phyloP scores from a whole-genome alignment of 2,113 vertebrate genomes.

The Sander lucioperca region DNA sequence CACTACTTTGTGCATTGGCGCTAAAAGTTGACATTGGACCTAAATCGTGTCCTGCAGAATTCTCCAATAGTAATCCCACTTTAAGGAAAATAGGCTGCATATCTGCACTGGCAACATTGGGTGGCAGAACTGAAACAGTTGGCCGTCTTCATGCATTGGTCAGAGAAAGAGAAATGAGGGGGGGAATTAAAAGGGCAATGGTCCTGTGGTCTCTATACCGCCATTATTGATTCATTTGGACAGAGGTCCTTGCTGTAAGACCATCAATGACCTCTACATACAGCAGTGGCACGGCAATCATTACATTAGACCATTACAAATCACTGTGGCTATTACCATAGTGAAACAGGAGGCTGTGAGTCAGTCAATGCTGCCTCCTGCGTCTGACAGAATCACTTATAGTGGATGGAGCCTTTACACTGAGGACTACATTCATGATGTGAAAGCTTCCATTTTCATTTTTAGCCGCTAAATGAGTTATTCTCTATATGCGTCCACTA shows the following conservation, averaged over 20 bases:
- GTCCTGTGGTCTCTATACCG: conserved; percentile 22
- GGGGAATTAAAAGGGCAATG: conserved; percentile 26
- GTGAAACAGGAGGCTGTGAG: conserved; percentile 38
- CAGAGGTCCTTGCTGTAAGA: conserved; percentile 43
- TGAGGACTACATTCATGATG: conserved; percentile 29
- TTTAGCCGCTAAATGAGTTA: conserved; percentile 22
- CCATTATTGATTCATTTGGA: conserved; percentile 55
- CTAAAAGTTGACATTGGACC: not conserved
- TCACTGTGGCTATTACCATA: conserved; percentile 48
- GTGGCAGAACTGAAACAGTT: not conserved
- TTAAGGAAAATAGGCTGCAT: not conserved
- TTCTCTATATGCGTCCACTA: conserved; percentile 8
- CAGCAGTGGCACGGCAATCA: conserved; percentile 31
- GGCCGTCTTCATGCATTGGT: not conserved
- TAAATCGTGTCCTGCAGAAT: not conserved
- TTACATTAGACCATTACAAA: conserved; percentile 57
- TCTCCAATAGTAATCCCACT: not conserved
- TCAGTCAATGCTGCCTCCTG: conserved; percentile 36
- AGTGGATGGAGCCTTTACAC: conserved; percentile 18
- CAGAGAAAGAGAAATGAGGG: not conserved
- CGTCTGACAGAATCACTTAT: conserved; percentile 44
- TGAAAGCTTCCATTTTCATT: conserved; percentile 45
- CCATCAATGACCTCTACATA: conserved; percentile 45
- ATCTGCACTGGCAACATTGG: not conserved
- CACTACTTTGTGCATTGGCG: not conserved